These are phyloP conservation scores for Phacellophora camtschatica DNA, from an alignment of 30 jellyfish, hydroid and myxozoan species.

Conservation along the genomic window DNA sequence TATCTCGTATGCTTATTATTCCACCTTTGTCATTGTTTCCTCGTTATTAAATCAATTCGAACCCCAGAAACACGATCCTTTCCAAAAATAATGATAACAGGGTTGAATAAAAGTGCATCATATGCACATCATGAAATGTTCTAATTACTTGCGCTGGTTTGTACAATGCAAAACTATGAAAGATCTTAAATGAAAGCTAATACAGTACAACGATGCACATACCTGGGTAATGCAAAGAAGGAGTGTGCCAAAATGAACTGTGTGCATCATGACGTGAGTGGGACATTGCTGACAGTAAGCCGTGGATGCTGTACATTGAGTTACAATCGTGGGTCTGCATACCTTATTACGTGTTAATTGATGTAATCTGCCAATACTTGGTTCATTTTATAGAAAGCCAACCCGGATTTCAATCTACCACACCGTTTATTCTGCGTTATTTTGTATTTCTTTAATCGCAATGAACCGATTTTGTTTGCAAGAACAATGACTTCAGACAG, in stretches of 20 bases:
- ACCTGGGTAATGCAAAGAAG: constrained; percentile 79
- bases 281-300: constrained; percentile 84
- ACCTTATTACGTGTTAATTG: constrained; percentile 71
- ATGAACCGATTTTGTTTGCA: constrained; percentile 68
- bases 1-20: too few species aligned
- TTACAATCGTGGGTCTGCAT: constrained; percentile 81
- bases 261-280: constrained; percentile 76
- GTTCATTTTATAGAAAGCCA: constrained; percentile 79
- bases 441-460: constrained; percentile 79
- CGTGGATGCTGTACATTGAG: constrained; percentile 76
- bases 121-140: background rate
- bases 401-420: constrained; percentile 79
- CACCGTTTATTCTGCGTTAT: constrained; percentile 72
- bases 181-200: too few species aligned
- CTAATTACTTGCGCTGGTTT: background rate
- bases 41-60: too few species aligned
- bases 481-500: constrained; percentile 76
- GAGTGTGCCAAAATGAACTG: constrained; percentile 74
- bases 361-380: constrained; percentile 74
- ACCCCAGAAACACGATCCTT: too few species aligned
- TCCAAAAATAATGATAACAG: background rate
- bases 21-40: too few species aligned
- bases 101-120: background rate
- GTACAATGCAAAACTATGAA: background rate
- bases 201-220: background rate